Conservation (phyloP, 2,797 vertebrate genomes). For the Gallinago nigripennis region DNA sequence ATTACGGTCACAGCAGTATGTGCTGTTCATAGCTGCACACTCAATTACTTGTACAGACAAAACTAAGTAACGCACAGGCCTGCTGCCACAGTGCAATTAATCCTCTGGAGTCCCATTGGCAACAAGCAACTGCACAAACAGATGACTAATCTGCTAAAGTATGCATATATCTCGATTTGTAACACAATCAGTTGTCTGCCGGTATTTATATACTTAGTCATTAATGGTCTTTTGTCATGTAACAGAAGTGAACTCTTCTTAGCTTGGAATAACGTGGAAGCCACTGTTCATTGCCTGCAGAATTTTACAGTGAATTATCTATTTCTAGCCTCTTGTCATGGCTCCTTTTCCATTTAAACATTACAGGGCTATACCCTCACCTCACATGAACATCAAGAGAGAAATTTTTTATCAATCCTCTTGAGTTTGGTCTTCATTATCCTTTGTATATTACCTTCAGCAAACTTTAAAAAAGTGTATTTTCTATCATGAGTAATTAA, state of each 20-base stretch:
- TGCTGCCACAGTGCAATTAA: constrained; percentile 22
- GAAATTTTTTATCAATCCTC: not conserved
- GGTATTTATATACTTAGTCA: not conserved
- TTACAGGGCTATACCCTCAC: not conserved
- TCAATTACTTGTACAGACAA: constrained; percentile 22
- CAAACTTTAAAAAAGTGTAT: not conserved
- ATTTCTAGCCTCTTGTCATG: not conserved
- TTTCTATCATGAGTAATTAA: not conserved
- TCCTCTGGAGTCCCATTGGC: constrained; percentile 12
- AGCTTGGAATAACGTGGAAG: not conserved
- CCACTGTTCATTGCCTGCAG: not conserved
- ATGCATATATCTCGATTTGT: not conserved
- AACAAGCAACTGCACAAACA: not conserved
- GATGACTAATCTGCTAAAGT: not conserved
- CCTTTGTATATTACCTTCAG: not conserved
- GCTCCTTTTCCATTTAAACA: not conserved
- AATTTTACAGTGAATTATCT: not conserved
- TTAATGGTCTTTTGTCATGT: not conserved
- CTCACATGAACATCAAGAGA: not conserved
- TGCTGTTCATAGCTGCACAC: not conserved
- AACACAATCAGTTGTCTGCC: not conserved
- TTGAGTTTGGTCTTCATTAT: not conserved
- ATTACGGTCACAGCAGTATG: not conserved
- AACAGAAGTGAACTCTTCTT: not conserved
- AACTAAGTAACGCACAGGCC: not conserved